A percentile compares a stretch with the other conserved stretches of the same genome.
Evolutionary conservation across 2,888 invertebrate species (phyloP).

Genomic region (Volucella zonaria): DNA sequence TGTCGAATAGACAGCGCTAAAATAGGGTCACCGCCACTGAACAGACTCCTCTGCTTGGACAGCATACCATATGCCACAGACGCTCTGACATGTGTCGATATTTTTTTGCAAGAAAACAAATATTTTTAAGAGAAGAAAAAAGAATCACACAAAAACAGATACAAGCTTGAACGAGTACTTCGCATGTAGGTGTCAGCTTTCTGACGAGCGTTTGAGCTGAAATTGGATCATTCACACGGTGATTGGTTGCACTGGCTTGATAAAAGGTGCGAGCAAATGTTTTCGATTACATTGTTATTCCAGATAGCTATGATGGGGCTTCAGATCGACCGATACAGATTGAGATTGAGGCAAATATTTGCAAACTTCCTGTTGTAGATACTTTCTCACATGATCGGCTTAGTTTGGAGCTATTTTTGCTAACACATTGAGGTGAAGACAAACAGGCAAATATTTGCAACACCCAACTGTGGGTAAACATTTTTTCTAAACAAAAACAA

Average conservation of each 20-base stretch:
- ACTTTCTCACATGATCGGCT: background rate
- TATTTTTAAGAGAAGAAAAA: background rate
- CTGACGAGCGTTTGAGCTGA: background rate
- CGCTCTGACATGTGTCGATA: constrained; percentile 11
- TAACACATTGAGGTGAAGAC: background rate
- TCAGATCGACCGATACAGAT: no score
- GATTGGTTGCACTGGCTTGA: background rate
- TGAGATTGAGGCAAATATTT: no score
- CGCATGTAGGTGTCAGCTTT: no score
- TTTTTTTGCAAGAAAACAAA: constrained; percentile 6
- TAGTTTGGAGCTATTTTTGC: background rate
- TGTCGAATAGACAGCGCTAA: background rate
- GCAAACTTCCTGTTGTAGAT: background rate
- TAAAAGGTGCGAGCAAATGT: constrained; percentile 5
- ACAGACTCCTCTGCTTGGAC: no score
- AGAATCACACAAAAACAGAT: no score
- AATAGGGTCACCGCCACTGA: constrained; percentile 11
- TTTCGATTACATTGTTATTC: background rate
- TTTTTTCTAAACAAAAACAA: no score
- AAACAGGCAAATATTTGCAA: constrained; percentile 14
- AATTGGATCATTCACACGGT: constrained; percentile 1
- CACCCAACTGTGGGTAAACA: no score
- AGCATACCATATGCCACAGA: background rate
- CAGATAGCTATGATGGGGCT: no score
- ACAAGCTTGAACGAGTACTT: no score